Base-by-base conservation (phyloP, 64 coral and sea anemone genomes). In the Actinia equina region DNA sequence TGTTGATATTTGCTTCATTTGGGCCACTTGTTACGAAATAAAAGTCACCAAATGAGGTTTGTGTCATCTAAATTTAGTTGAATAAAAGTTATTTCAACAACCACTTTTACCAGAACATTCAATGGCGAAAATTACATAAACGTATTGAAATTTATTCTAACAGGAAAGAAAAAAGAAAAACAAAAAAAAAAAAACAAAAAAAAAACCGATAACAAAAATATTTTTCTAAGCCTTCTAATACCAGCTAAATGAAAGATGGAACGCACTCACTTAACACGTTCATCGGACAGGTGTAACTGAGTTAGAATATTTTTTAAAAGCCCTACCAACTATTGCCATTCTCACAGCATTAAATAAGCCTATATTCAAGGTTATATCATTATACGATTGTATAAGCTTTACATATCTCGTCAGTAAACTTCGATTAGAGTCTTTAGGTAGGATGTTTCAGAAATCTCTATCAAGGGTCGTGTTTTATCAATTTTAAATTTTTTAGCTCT, bases 1-100 rank as follows among this genome's bases (percentile, higher is more conserved):
- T 86, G 84, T 91, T 91, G 89, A 86, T 86, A 42, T 80, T 60
- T 86, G 89, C 67, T 91, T 91, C 83, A 91, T 91, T 86, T 85
- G 77, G 77, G 56, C 51, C 67, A 77, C 26, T 80, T 91, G 82
- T 86, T 61, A 59, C 53, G 71, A 84, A 59, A 79, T 78, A 86
- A 79, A 86, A 80, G 41, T 71, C 42, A 15, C 30, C 69, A 86
- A 91, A 44, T 91, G 78, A 49, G 42, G 44, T 49, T 51, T 19
- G 17, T 81, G 42, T 81, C 43, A 52, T 52, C 43, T 51, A 20
- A 7, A 46, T 81, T 81, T 14, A 81, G 1, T 81, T 81, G n/a
- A 81, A 49, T 81, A 43, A 52, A 81, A 49, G 78, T 81, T 81
- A 44, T 49, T 5, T 81, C 78, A 81, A 81, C 78, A 81, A 49